These are phyloP conservation scores for Pyrrhosoma nymphula DNA, from an alignment of 2,888 invertebrate genomes.

Conservation along the genomic window DNA sequence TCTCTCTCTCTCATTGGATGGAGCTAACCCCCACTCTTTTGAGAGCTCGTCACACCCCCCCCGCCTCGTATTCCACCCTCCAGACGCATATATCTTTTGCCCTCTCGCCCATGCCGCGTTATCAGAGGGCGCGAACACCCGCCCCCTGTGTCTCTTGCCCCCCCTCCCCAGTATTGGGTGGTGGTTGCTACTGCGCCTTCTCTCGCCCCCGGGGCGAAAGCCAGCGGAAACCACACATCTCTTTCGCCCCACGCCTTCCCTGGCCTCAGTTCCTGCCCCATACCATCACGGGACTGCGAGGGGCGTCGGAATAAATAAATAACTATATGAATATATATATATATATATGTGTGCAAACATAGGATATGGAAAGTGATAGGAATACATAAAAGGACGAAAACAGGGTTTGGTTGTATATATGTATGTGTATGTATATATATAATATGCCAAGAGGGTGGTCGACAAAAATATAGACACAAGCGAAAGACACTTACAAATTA, in stretches of 20 bases:
- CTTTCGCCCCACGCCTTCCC: not conserved
- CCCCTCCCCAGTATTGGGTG: not conserved
- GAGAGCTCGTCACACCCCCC: not conserved
- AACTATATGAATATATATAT: no score
- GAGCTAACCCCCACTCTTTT: not conserved
- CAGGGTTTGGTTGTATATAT: no score
- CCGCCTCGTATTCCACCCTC: not conserved
- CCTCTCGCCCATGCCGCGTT: not conserved
- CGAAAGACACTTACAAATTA: no score
- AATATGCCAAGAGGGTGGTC: no score
- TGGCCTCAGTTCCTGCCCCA: not conserved
- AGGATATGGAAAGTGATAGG: no score
- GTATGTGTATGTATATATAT: no score
- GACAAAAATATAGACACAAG: no score
- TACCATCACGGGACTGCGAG: not conserved
- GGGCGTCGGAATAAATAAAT: not conserved
- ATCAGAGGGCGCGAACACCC: not conserved
- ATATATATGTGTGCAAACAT: no score
- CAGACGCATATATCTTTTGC: not conserved
- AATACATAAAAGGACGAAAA: no score
- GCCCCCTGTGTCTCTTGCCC: no score
- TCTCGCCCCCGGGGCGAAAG: no score
- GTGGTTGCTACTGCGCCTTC: no score
- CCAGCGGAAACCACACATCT: not conserved
- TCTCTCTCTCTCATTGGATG: not conserved